Base-by-base conservation (phyloP, 2,113 vertebrate species). In the Anolis sagrei region DNA sequence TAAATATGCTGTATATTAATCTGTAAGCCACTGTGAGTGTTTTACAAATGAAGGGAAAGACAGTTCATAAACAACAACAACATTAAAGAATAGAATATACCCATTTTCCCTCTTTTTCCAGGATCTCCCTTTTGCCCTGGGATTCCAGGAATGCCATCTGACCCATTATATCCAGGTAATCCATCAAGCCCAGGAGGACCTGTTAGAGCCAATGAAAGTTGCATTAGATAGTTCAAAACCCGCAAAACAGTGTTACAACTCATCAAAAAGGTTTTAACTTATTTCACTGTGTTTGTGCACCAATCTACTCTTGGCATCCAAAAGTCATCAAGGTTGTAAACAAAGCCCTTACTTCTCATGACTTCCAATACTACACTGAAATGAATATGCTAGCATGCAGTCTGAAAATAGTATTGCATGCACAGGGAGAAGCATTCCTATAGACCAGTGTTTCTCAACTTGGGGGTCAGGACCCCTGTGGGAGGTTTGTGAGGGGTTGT, bases 91-190 rank as follows among this genome's bases (percentile, higher is more conserved):
- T 76, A 25, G 39, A 49, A 32, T n/a, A 32, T 95, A 97, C 96
- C 97, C 87, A 90, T 93, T 96, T 96, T 97, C 48, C 95, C 91
- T 96, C 95, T 96, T 90, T 92, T 95, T 89, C 98, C 98, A 94
- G 90, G 97, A 90, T 98, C 98, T 10, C 99, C 99, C n/a, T 97
- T 98, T 75, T 95, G 95, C 84, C 98, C 98, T 18, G 97, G 97
- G 34, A 90, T 76, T 32, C 98, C 98, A 29, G 97, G 97, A 49
- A 92, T 83, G 81, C 98, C 99, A 79, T 98, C 96, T 48, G 97
- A 97, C 73, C 98, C 99, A 11, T 98, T 99, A 91, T 96, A 89
- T 70, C 98, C 98, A 2, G 97, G 97, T 70, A 96, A 70, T 8
- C 98, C 98, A 76, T 95, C 94, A 0, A 81, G 79, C 76, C 98